A percentile compares a stretch with the other conserved stretches of the same genome.
phyloP scores from a whole-genome alignment of 2,113 vertebrate species.

The Aphyosemion australe region DNA sequence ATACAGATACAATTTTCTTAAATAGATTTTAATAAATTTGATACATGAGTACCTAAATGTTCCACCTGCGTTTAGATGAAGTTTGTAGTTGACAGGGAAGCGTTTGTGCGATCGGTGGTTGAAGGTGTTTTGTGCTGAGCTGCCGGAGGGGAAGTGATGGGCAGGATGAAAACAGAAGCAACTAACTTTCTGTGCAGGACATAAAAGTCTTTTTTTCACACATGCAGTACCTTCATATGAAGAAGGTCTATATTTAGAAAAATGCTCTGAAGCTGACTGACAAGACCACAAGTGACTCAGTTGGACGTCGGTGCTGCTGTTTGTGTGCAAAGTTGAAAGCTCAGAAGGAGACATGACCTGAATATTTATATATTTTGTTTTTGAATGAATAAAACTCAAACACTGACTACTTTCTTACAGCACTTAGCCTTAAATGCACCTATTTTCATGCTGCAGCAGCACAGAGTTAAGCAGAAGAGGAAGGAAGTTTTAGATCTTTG shows the following conservation, averaged over 20 bases:
- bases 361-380: background rate
- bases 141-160: slow-evolving; percentile 59
- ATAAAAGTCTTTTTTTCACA: slow-evolving; percentile 48
- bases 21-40: no score
- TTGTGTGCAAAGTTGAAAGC: background rate
- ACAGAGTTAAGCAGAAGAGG: slow-evolving; percentile 6
- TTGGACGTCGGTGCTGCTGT: slow-evolving; percentile 1
- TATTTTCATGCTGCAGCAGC: background rate
- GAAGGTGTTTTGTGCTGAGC: slow-evolving; percentile 34
- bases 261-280: slow-evolving; percentile 1
- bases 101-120: slow-evolving; percentile 26
- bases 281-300: slow-evolving; percentile 4
- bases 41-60: background rate
- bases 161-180: slow-evolving; percentile 55
- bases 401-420: background rate
- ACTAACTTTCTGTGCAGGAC: slow-evolving; percentile 37
- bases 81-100: background rate
- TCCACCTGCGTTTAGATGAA: background rate
- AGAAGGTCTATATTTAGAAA: slow-evolving; percentile 44
- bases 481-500: slow-evolving; percentile 1
- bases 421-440: background rate
- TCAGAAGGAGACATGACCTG: background rate
- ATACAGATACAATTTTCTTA: no score
- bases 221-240: slow-evolving; percentile 36
- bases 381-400: background rate